Conservation (phyloP, 2,797 vertebrate genomes). For the Sebastes minor region DNA sequence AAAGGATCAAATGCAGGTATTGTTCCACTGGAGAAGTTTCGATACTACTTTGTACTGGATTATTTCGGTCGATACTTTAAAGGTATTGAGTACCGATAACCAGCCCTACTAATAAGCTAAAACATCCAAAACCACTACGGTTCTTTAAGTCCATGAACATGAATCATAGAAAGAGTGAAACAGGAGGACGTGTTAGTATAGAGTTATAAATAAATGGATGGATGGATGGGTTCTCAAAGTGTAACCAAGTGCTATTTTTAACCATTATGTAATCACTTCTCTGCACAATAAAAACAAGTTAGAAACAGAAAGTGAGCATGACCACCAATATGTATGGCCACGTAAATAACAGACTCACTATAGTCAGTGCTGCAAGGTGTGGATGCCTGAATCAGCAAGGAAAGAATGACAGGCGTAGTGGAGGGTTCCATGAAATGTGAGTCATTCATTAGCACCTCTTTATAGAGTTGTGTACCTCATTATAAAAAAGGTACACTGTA, state of each 20-base stretch:
- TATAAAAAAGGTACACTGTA: slow-evolving; percentile 22
- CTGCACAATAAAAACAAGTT: not conserved
- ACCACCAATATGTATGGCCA: not conserved
- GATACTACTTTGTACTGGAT: too few species aligned
- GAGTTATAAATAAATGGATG: not conserved
- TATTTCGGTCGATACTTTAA: too few species aligned
- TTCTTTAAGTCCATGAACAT: not conserved
- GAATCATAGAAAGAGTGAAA: slow-evolving; percentile 10
- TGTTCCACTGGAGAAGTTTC: too few species aligned
- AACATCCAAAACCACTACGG: not conserved
- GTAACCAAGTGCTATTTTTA: slow-evolving; percentile 3
- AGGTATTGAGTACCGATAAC: too few species aligned
- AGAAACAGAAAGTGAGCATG: not conserved
- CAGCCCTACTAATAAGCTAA: not conserved
- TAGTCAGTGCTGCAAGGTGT: slow-evolving; percentile 30
- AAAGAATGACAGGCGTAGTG: slow-evolving; percentile 54
- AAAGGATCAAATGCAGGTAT: too few species aligned
- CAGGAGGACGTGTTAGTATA: not conserved
- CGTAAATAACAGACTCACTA: slow-evolving; percentile 23
- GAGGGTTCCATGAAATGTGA: slow-evolving; percentile 40
- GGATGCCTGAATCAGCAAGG: slow-evolving; percentile 41
- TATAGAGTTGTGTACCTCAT: slow-evolving; percentile 35
- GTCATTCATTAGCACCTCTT: slow-evolving; percentile 52
- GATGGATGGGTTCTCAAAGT: not conserved
- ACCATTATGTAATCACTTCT: not conserved